Evolutionary conservation across 2,888 invertebrate genomes (phyloP), one percentile per base, ranked within the genome.

Genomic region (Brachyptera risi): DNA sequence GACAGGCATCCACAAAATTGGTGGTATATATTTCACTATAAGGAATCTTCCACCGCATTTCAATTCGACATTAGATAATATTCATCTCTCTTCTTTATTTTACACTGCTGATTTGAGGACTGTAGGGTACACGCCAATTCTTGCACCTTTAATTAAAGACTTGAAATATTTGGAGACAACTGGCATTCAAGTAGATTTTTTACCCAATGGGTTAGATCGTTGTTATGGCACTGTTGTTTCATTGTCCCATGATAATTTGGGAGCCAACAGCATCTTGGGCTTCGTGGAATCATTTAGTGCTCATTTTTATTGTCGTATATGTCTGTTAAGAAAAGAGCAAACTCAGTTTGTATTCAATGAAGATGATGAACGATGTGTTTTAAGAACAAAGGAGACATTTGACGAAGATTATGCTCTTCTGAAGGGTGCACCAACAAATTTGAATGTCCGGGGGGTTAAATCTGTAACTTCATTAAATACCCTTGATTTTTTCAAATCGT

Each of bases 281-380:
- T 56, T 68, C 58, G 66, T 66, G 3, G 67, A 69, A 60, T 68
- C 67, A 23, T 69, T 69, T 61, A 56, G 50, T 40, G 68, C 68
- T 11, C 63, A 47, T n/a, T 59, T 67, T 50, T 68, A 42, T 57
- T 68, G 67, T 60, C 50, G 68, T 51, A 62, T 66, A 59, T 68
- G 68, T 60, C 26, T 62, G n/a, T 11, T 35, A 56, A 23, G 40
- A 56, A 23, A 68, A 64, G 60, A 24, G 27, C 40, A 37, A 49
- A 35, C 23, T 35, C 21, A 60, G 40, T 26, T 23, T 11, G n/a
- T 40, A n/a, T 40, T 40, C n/a, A 9, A 7, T 9, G 40, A 40
- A 40, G 3, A 40, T n/a, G 15, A 40, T 40, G 40, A 40, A 7
- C 15, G 4, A 40, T 5, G 7, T 9, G 9, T 11, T 11, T 3